Percentiles rank a stretch among this genome's conserved stretches.
These are phyloP conservation scores for Calcarius lapponicus DNA, from an alignment of 2,797 vertebrate genomes.

Conservation along the genomic window DNA sequence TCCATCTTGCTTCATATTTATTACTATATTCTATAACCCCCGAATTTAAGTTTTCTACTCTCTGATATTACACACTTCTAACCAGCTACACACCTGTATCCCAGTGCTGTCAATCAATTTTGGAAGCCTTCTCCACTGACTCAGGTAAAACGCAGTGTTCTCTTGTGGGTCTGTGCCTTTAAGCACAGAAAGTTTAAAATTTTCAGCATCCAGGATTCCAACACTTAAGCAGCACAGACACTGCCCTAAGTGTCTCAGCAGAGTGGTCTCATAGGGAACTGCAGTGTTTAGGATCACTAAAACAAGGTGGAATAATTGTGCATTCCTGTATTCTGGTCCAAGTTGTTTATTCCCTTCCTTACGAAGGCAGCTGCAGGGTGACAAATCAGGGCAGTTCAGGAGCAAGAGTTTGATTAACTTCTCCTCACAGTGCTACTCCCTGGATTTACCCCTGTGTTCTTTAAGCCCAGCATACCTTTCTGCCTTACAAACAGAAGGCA, in stretches of 20 bases:
- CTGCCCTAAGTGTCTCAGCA: not conserved
- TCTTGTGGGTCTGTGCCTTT: not conserved
- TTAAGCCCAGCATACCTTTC: not conserved
- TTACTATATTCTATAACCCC: not conserved
- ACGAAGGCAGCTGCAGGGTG: not conserved
- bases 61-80: not conserved
- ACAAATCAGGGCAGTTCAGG: not conserved
- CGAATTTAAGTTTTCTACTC: not conserved
- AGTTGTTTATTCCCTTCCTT: not conserved
- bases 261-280: not conserved
- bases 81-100: not conserved
- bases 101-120: not conserved
- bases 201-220: not conserved
- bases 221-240: not conserved
- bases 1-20: not conserved
- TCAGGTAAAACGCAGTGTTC: not conserved
- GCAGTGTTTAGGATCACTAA: accelerated
- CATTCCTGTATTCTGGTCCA: not conserved
- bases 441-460: not conserved
- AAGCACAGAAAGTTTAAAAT: not conserved
- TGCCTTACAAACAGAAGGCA: not conserved
- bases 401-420: not conserved
- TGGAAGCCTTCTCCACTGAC: not conserved
- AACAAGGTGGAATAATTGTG: accelerated
- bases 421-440: not conserved